Evolutionary conservation across 2,888 invertebrate species (phyloP).

Genomic region (Lysandra coridon): DNA sequence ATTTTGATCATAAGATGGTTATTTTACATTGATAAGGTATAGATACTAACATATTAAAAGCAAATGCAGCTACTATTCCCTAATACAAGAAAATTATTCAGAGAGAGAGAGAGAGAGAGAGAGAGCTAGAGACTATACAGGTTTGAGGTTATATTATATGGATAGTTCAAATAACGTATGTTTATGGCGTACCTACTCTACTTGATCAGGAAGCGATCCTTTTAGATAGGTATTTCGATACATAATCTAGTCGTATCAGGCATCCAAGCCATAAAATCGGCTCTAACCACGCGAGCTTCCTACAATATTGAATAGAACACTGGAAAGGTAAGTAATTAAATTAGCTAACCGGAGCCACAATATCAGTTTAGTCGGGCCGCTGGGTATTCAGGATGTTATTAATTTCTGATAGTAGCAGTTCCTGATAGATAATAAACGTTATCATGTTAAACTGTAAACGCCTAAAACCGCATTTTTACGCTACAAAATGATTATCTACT

Average conservation of each 20-base stretch:
- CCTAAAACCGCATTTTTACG: not conserved
- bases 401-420: slow-evolving; percentile 10
- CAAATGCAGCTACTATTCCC: not conserved
- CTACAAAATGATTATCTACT: not conserved
- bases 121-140: not conserved
- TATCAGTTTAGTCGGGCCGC: not conserved
- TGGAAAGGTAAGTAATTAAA: slow-evolving; percentile 24
- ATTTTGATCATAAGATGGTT: not conserved
- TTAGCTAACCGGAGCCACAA: slow-evolving; percentile 2
- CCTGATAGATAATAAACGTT: slow-evolving; percentile 16
- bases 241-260: not conserved
- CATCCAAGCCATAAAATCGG: not conserved
- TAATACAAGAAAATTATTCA: not conserved
- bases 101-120: no score
- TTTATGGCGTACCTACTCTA: not conserved
- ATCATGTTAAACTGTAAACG: not conserved
- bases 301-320: slow-evolving; percentile 1
- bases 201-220: not conserved
- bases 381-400: not conserved
- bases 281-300: not conserved
- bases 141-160: not conserved
- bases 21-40: not conserved
- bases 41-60: not conserved
- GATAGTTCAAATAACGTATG: not conserved
- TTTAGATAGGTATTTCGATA: not conserved